phyloP scores from a whole-genome alignment of 2,113 vertebrate species.

The Pituophis catenifer region DNA sequence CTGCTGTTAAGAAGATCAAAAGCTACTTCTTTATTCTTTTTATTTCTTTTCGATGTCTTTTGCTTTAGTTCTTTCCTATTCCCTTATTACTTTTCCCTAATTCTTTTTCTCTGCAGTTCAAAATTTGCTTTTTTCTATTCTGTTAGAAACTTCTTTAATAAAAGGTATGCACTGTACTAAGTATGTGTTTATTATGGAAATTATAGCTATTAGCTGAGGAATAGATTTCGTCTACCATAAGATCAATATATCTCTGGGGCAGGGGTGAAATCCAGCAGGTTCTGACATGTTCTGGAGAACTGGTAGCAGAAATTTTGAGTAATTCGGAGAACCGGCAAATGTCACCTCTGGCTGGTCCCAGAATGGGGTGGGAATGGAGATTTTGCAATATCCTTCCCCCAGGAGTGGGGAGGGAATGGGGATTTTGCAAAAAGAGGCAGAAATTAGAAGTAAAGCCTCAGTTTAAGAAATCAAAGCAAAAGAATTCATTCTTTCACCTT shows the following conservation, averaged over 20 bases:
- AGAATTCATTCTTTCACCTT: slow-evolving; percentile 54
- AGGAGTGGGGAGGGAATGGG: too few species aligned
- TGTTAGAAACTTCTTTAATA: not conserved
- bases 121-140: not conserved
- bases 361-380: too few species aligned
- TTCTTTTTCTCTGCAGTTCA: not conserved
- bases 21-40: not conserved
- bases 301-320: too few species aligned
- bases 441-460: slow-evolving; percentile 81
- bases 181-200: not conserved
- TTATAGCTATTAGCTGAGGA: not conserved
- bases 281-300: too few species aligned
- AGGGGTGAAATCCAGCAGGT: too few species aligned
- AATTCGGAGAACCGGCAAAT: too few species aligned
- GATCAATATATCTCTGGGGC: not conserved
- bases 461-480: slow-evolving; percentile 72
- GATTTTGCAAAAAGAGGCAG: slow-evolving; percentile 60
- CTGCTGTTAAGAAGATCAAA: not conserved
- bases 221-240: not conserved
- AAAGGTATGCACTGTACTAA: not conserved
- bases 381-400: too few species aligned
- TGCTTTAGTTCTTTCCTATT: not conserved
- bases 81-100: not conserved
- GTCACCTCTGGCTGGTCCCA: too few species aligned
- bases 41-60: not conserved